A percentile compares a stretch with the other conserved stretches of the same genome.
Evolutionary conservation across 2,888 invertebrate species (phyloP).

Genomic region (Folsomia candida): DNA sequence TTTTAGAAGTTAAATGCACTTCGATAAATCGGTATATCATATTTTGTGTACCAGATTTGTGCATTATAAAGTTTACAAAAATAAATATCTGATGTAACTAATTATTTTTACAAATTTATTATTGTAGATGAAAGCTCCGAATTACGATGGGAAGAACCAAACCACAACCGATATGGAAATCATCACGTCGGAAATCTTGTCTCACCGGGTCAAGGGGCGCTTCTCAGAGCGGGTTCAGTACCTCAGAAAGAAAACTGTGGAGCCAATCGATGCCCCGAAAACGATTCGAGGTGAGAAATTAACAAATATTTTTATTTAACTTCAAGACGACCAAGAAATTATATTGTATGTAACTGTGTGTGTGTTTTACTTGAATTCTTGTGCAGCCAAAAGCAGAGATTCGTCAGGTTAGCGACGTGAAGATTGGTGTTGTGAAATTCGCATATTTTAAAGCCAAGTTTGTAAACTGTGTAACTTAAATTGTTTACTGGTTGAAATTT

Average conservation of each 20-base stretch:
- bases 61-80: not conserved
- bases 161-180: slow-evolving; percentile 96
- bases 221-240: slow-evolving; percentile 89
- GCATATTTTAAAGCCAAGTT: too few relatives aligned
- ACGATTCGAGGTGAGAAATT: slow-evolving; percentile 70
- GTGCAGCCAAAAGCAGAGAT: slow-evolving; percentile 27
- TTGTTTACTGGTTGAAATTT: too few relatives aligned
- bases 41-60: not conserved
- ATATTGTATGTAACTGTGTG: not conserved
- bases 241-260: slow-evolving; percentile 86
- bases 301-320: not conserved
- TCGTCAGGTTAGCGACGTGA: slow-evolving; percentile 18
- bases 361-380: not conserved
- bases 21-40: not conserved
- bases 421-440: not conserved
- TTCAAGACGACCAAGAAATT: too few relatives aligned
- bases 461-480: too few relatives aligned
- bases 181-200: slow-evolving; percentile 83
- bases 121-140: slow-evolving; percentile 67
- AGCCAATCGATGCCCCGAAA: slow-evolving; percentile 88
- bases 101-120: slow-evolving; percentile 2
- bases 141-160: slow-evolving; percentile 82
- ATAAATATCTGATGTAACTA: slow-evolving; percentile 5
- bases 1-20: not conserved
- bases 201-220: slow-evolving; percentile 81